A percentile compares a stretch with the other conserved stretches of the same genome.
Evolutionary conservation across 2,888 invertebrate genomes (phyloP).

Genomic region (Thumatha senex): DNA sequence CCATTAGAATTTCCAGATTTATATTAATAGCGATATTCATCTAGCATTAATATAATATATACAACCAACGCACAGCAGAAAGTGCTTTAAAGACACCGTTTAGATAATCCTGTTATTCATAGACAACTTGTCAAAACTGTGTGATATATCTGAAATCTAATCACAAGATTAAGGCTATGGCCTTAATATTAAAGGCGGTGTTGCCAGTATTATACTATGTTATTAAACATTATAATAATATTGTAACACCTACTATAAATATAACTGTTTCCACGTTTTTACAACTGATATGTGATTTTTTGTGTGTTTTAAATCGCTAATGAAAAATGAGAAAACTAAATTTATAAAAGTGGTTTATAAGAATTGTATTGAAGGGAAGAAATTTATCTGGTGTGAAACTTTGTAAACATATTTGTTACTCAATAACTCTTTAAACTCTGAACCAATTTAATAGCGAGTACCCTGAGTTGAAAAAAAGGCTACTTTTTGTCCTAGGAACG

Average conservation of each 20-base stretch:
- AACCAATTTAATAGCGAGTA: no score
- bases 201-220: neutral
- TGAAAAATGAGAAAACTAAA: no score
- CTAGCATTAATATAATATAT: neutral
- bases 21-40: neutral
- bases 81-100: neutral
- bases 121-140: conserved; percentile 4
- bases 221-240: conserved; percentile 32
- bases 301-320: no score
- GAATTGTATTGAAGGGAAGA: no score
- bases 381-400: no score
- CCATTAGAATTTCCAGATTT: neutral
- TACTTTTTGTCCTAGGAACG: no score
- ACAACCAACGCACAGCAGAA: conserved; percentile 1
- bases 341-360: no score
- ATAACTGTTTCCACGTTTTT: neutral
- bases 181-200: neutral
- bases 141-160: conserved; percentile 2
- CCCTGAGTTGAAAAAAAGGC: no score
- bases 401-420: no score
- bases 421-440: no score
- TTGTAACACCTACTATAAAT: conserved; percentile 22
- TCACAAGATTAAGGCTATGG: neutral
- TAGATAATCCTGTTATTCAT: conserved; percentile 9
- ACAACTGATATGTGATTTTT: no score